Base-by-base conservation (phyloP, 2,888 invertebrate genomes). In the Eristalis pertinax region DNA sequence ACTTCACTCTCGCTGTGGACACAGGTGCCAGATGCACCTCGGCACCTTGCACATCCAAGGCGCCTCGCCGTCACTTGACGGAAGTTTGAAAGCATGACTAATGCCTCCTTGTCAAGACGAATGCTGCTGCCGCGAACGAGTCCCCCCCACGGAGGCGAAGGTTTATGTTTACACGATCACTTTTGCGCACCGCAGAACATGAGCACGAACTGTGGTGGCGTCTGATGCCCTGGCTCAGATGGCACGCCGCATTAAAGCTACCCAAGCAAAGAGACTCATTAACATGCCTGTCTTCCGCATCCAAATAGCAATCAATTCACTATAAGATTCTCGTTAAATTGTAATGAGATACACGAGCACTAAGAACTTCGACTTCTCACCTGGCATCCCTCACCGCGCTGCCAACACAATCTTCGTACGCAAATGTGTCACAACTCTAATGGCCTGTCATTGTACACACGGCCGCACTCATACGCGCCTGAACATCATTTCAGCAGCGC, bases 361-460 rank as follows among this genome's bases (percentile, higher is more conserved):
- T n/a, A 58, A n/a, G 65, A 8, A 69, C 62, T 56, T 43, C 38
- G 32, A 80, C 50, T 50, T n/a, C 8, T 19, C 68, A 70, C 75
- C 75, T 65, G 43, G 26, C 15, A 50, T 22, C 62, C 38, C 43
- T 35, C 29, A 41, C 0, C 11, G 22, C 3, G 15, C 60, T 35
- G 63, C 58, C 64, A 79, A 56, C 62, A 56, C n/a, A 19, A 19
- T 4, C 32, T 67, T 22, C 19, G 19, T 43, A 69, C 69, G 58
- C 72, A 72, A 80, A 84, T 81, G 50, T 85, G 85, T 85, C 85
- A 85, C 76, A 85, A 76, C 72, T 77, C 81, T 85, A 68, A 81
- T 81, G 73, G 73, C 19, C 69, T 85, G 73, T 81, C 85, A 80
- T 77, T 81, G 64, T 43, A 7, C 70, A 38, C 38, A 38, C 38